Conservation (phyloP, 53 echinoderm and acorn worm species). For the Antedon mediterranea region DNA sequence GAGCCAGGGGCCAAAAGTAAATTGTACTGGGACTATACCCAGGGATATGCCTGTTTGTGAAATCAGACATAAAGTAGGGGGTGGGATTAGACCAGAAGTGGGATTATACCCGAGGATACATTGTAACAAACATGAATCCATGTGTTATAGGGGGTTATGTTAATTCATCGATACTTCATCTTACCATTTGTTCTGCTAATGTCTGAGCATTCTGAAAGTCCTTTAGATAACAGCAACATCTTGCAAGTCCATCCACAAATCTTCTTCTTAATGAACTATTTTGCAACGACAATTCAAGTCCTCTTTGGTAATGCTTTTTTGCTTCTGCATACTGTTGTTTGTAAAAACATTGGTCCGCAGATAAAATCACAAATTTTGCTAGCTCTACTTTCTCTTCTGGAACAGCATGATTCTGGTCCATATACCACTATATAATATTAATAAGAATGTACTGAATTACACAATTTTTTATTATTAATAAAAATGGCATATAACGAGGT, state of each 20-base stretch:
- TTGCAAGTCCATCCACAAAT: background rate
- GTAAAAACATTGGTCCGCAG: background rate
- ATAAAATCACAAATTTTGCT: background rate
- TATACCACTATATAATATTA: background rate
- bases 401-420: background rate
- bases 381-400: background rate
- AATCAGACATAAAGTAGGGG: too few species aligned
- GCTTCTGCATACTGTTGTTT: background rate
- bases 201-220: background rate
- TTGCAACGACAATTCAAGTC: background rate
- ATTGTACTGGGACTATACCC: too few species aligned
- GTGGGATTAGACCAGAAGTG: too few species aligned
- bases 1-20: too few species aligned
- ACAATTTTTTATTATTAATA: too few species aligned
- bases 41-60: too few species aligned
- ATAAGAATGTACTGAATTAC: background rate
- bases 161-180: too few species aligned
- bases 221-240: background rate
- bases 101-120: too few species aligned
- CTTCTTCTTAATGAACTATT: background rate
- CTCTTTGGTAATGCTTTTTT: background rate
- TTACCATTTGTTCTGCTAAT: background rate
- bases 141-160: too few species aligned
- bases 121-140: too few species aligned
- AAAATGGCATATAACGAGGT: too few species aligned